phyloP scores from a whole-genome alignment of 1,140 invertebrate species.

The Babylonia areolata region DNA sequence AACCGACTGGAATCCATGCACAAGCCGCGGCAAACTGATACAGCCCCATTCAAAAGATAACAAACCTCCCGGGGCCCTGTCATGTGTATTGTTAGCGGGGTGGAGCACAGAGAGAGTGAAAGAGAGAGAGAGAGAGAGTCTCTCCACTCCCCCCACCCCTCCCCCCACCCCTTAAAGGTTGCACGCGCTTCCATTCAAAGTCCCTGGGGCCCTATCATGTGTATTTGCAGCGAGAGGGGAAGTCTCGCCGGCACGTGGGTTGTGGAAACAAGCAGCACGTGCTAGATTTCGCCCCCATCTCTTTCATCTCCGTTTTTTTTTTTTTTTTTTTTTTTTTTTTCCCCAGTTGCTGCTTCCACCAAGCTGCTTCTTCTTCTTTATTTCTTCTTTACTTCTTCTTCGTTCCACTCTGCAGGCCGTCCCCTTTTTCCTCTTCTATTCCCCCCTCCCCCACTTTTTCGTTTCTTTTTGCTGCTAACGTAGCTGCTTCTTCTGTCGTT shows the following conservation, averaged over 20 bases:
- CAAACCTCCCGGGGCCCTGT: background rate
- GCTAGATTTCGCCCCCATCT: background rate
- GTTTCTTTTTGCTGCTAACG: too few relatives aligned
- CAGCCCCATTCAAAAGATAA: background rate
- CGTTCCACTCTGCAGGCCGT: too few relatives aligned
- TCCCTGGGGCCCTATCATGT: background rate
- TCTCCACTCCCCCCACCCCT: too few relatives aligned
- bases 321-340: background rate
- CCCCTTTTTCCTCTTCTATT: too few relatives aligned
- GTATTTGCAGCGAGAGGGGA: background rate
- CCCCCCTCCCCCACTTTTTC: too few relatives aligned
- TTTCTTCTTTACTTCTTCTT: background rate
- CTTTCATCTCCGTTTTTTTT: background rate
- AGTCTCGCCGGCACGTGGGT: background rate
- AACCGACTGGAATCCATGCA: background rate
- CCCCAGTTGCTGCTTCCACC: background rate
- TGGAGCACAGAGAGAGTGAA: too few relatives aligned
- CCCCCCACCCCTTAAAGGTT: background rate
- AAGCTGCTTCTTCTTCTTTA: slow-evolving; percentile 12
- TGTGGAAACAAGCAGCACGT: background rate
- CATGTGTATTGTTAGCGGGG: background rate
- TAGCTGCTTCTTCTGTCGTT: too few relatives aligned
- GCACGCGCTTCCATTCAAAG: slow-evolving; percentile 12
- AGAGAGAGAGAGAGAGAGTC: too few relatives aligned
- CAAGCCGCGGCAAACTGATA: slow-evolving; percentile 1